Evolutionary conservation across 35 echinoderm and acorn worm genomes (phyloP), one percentile per base, ranked within the genome.

Genomic region (Ptychodera flava): DNA sequence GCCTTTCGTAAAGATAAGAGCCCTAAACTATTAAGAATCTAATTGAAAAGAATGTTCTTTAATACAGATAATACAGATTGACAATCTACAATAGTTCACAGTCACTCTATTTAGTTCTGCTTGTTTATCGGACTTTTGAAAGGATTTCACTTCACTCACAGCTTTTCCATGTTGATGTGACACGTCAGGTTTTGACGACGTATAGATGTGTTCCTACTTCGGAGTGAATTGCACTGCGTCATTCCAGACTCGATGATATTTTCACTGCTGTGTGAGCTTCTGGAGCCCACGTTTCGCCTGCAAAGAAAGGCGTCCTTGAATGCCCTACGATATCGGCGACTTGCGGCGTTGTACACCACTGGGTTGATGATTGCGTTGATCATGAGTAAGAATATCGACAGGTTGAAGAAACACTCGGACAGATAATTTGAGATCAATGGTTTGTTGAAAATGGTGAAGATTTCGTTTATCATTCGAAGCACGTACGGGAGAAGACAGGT

Each of bases 291-390:
- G 6, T 22, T 64, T 64, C 45, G 45, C 22, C 45, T 6, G 45
- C 45, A 64, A 6, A 64, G 45, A 64, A 95, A 95, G 22, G 45
- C 45, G 45, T 64, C 45, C 22, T 64, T 64, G 45, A 64, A 64
- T 6, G 45, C 45, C 22, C 45, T 6, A 6, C 45, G 45, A 64
- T 64, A 64, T 12, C 45, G 45, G 45, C 45, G 45, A 64, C 45
- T 64, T 6, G 45, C 45, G 6, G 45, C 45, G 45, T 64, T 64
- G 45, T 64, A 64, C 6, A 64, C 45, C 6, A 64, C 45, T 6
- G 45, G 45, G 45, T 64, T 64, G 22, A 64, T 64, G 6, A 22
- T 64, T 22, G 45, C 45, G 45, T 64, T 64, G 22, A 64, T 64
- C 6, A 64, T 64, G 45, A 64, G 45, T 22, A 64, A 22, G 22